Conservation (phyloP, 2,888 invertebrate genomes). For the Lasioglossum lativentre region DNA sequence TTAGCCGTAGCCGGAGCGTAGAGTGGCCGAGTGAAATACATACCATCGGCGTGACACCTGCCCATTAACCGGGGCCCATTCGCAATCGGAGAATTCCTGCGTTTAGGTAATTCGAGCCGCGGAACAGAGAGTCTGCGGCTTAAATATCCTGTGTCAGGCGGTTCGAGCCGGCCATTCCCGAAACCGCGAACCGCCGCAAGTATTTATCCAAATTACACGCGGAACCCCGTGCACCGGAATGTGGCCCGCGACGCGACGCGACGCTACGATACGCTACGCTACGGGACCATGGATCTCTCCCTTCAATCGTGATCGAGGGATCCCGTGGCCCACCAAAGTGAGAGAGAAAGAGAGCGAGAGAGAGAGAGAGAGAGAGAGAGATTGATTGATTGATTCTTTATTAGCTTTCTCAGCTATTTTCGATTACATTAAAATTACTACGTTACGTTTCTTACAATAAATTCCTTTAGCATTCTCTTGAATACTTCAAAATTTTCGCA, state of each 20-base stretch:
- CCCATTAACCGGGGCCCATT: constrained; percentile 54
- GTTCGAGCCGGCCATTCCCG: constrained; percentile 51
- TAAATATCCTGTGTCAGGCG: constrained; percentile 61
- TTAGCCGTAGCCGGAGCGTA: background rate
- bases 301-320: constrained; percentile 39
- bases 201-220: constrained; percentile 60
- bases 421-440: too few relatives aligned
- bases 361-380: too few relatives aligned
- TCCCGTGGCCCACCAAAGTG: background rate
- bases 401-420: too few relatives aligned
- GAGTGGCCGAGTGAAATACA: constrained; percentile 27
- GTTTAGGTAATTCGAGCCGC: constrained; percentile 64
- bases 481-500: too few relatives aligned
- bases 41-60: constrained; percentile 44
- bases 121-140: constrained; percentile 60
- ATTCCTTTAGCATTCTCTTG: too few relatives aligned
- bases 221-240: constrained; percentile 32
- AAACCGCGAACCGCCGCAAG: constrained; percentile 56
- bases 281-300: background rate
- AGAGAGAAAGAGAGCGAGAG: background rate
- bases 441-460: too few relatives aligned
- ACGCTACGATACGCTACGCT: background rate
- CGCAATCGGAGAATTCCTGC: constrained; percentile 64
- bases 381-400: too few relatives aligned
- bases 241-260: constrained; percentile 8